These are phyloP conservation scores for Agriopis marginaria DNA, from an alignment of 2,888 invertebrate species.

Conservation along the genomic window DNA sequence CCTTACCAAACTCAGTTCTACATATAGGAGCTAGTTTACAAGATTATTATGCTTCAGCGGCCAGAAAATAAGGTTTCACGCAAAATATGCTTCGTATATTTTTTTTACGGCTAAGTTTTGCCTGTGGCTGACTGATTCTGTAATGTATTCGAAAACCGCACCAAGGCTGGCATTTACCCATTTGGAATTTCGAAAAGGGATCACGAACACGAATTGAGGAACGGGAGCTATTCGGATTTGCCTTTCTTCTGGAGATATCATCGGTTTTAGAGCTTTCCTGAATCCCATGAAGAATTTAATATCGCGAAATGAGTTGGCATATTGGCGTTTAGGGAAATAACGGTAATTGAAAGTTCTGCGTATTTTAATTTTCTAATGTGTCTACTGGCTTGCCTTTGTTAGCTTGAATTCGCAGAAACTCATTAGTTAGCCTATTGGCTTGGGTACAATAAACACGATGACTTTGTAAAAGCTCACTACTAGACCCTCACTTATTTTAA, in stretches of 20 bases:
- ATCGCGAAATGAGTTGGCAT: conserved; percentile 16
- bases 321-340: conserved; percentile 30
- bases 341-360: conserved; percentile 26
- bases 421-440: conserved; percentile 14
- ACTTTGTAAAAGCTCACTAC: conserved; percentile 1
- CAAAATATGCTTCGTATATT: conserved; percentile 14
- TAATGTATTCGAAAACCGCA: conserved; percentile 34
- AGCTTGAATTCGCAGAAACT: conserved; percentile 14
- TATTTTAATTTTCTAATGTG: conserved; percentile 45
- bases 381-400: conserved; percentile 11
- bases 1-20: neutral
- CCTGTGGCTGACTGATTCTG: conserved; percentile 24
- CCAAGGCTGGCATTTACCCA: conserved; percentile 30
- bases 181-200: conserved; percentile 41
- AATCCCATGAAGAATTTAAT: conserved; percentile 29
- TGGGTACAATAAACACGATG: conserved; percentile 11
- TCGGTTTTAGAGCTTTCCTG: conserved; percentile 21
- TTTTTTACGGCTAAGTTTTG: conserved; percentile 6
- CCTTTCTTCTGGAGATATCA: conserved; percentile 25
- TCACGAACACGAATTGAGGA: conserved; percentile 34
- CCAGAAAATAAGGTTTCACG: conserved; percentile 17
- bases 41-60: conserved; percentile 13
- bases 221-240: conserved; percentile 27
- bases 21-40: conserved; percentile 9
- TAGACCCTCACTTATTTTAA: neutral